A percentile compares a stretch with the other conserved stretches of the same genome.
These are phyloP conservation scores for Pongo pygmaeus DNA, from an alignment of 2,113 vertebrate species.

Conservation along the genomic window DNA sequence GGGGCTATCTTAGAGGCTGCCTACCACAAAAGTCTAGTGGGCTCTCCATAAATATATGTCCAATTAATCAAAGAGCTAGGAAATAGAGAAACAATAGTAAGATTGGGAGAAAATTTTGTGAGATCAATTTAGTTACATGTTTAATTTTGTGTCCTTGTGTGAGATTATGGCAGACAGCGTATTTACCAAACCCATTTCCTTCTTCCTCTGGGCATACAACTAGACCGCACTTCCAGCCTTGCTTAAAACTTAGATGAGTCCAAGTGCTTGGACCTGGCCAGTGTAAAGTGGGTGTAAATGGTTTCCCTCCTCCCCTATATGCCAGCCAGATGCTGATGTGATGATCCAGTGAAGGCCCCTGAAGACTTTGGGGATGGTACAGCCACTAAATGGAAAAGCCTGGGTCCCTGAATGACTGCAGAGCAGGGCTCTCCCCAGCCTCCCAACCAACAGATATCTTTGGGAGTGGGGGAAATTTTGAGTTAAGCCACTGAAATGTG, in stretches of 20 bases:
- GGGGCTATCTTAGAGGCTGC: neutral
- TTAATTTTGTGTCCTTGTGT: neutral
- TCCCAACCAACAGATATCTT: neutral
- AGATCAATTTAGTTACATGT: neutral
- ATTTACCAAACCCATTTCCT: neutral
- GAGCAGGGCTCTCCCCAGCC: neutral
- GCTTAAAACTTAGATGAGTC: neutral
- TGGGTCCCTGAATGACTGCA: neutral
- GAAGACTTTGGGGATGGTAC: neutral
- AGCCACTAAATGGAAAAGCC: neutral
- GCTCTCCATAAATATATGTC: neutral
- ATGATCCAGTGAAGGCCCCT: neutral
- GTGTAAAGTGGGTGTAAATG: neutral
- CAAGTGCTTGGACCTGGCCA: neutral
- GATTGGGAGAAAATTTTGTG: neutral
- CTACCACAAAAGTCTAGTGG: neutral
- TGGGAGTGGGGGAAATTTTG: neutral
- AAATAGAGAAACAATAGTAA: neutral
- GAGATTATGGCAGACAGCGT: neutral
- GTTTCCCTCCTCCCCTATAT: neutral
- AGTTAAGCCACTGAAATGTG: neutral
- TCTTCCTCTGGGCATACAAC: neutral
- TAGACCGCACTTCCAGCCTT: neutral
- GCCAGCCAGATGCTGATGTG: neutral
- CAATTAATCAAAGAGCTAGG: neutral